A percentile compares a stretch with the other conserved stretches of the same genome.
phyloP scores from a whole-genome alignment of 2,888 invertebrate species.

The Eupithecia subfuscata region DNA sequence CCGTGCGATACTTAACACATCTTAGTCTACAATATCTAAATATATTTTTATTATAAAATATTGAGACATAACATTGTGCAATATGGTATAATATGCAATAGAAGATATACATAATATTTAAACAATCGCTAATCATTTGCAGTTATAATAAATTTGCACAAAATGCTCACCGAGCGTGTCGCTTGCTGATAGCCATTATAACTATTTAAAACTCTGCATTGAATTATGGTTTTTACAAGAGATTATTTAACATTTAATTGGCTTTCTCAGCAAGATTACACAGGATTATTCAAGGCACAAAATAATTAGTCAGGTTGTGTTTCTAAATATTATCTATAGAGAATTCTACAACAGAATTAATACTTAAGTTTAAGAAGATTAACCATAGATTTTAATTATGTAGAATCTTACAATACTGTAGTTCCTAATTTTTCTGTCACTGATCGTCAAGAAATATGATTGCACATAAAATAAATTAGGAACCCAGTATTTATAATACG shows the following conservation, averaged over 20 bases:
- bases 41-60: slow-evolving; percentile 77
- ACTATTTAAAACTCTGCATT: slow-evolving; percentile 43
- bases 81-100: slow-evolving; percentile 75
- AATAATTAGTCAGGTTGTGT: slow-evolving; percentile 53
- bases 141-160: slow-evolving; percentile 77
- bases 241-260: slow-evolving; percentile 43
- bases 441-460: neutral
- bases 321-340: slow-evolving; percentile 5
- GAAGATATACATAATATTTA: slow-evolving; percentile 63
- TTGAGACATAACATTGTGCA: slow-evolving; percentile 83
- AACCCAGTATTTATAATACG: neutral
- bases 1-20: slow-evolving; percentile 30
- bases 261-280: slow-evolving; percentile 56
- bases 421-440: neutral
- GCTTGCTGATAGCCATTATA: slow-evolving; percentile 50
- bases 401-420: neutral
- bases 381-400: neutral
- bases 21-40: slow-evolving; percentile 62
- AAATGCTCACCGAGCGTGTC: slow-evolving; percentile 68
- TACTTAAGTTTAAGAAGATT: neutral
- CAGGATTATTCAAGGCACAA: slow-evolving; percentile 76
- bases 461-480: neutral
- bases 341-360: slow-evolving; percentile 30
- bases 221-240: slow-evolving; percentile 46
- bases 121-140: slow-evolving; percentile 77